Conservation (phyloP, 2,113 vertebrate species). For the Vidua chalybeata region DNA sequence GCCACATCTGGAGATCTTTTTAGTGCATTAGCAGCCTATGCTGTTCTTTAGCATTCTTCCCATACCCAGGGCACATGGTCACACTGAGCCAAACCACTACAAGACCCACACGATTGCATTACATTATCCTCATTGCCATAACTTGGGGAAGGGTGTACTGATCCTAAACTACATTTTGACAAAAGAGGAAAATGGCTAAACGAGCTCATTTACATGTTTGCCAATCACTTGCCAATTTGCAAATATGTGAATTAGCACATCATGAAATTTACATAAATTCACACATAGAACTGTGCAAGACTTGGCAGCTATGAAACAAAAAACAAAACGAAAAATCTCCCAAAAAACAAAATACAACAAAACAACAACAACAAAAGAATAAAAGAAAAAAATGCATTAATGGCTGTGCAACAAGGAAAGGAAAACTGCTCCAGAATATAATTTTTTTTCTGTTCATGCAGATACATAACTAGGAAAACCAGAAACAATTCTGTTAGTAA, state of each 20-base stretch:
- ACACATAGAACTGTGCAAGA: slow-evolving; percentile 55
- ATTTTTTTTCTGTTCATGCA: background rate
- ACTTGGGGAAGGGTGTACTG: background rate
- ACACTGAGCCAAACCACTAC: background rate
- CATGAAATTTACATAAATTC: slow-evolving; percentile 61
- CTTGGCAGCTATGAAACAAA: slow-evolving; percentile 34
- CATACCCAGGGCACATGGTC: fast-evolving
- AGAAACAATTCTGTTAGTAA: background rate
- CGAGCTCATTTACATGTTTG: slow-evolving; percentile 50
- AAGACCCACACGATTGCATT: background rate
- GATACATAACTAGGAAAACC: background rate
- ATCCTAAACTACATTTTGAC: background rate
- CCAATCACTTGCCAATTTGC: slow-evolving; percentile 59
- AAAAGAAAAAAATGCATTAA: slow-evolving; percentile 10
- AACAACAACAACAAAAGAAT: background rate
- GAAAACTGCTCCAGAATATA: background rate
- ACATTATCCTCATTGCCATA: background rate
- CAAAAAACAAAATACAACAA: background rate
- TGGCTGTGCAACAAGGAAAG: slow-evolving; percentile 17
- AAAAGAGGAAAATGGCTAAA: background rate
- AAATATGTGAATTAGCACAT: slow-evolving; percentile 61
- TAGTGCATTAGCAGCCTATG: background rate
- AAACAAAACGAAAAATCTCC: background rate
- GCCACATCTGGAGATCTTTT: background rate
- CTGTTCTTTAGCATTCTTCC: background rate